Evolutionary conservation across 2,888 invertebrate species (phyloP), one percentile per base, ranked within the genome.

Genomic region (Dicycla oo): DNA sequence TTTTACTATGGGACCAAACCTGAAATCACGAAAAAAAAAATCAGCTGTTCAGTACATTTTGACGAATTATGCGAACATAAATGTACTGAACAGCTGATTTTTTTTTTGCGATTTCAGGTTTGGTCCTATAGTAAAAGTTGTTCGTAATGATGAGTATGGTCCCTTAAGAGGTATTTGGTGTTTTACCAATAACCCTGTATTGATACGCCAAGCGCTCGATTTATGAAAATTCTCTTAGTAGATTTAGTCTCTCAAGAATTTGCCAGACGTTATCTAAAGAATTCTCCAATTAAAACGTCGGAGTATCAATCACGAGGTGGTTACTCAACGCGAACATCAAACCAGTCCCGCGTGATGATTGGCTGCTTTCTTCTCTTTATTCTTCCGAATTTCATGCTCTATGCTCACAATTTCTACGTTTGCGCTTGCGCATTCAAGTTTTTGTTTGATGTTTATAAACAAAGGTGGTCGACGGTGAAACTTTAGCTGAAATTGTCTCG

Each of bases 391-490:
- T 69, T 84, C 86, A 85, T 80, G 82, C 70, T 85, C 64, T 23
- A 38, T 73, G 74, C 30, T 49, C 82, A 66, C 79, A 78, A 66
- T 84, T 69, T 80, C 78, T 76, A 78, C 69, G 69, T 67, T 71
- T 73, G 57, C 82, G 67, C 56, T n/a, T 51, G 67, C 64, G 79
- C 68, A 56, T 53, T 68, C 18, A 51, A 58, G 38, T 80, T 73
- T 74, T 72, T 78, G 53, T 76, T 74, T 23, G 51, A 8, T 80
- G 79, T 80, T 82, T 80, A 82, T 80, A 84, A 86, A 84, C 85
- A 84, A 86, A 82, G 51, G 61, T 77, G 64, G 57, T 69, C 18
- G 68, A 69, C 78, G 69, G 73, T 73, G 80, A 84, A 74, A 78
- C 71, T 73, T 64, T 58, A 57, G 15, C 63, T 56, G n/a, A 73